These are phyloP conservation scores for Scomber japonicus DNA, from an alignment of 2,113 vertebrate genomes.

Conservation along the genomic window DNA sequence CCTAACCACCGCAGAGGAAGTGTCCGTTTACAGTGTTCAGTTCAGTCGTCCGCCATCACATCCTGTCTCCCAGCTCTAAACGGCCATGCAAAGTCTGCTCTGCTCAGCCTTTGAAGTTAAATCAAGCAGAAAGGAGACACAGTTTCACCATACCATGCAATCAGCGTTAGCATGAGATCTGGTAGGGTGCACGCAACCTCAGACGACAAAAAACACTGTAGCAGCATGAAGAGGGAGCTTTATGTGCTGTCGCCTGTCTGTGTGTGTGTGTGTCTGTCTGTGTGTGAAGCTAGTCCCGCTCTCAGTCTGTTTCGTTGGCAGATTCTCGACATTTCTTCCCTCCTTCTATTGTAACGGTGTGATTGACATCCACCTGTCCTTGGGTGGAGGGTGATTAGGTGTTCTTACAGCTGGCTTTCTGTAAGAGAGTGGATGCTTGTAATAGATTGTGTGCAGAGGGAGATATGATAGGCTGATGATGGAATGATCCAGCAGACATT, in stretches of 20 bases:
- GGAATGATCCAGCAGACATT: conserved; percentile 66
- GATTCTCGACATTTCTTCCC: neutral
- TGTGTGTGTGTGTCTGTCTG: no score
- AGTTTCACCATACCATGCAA: conserved; percentile 59
- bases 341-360: conserved; percentile 4
- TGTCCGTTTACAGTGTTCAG: conserved; percentile 75
- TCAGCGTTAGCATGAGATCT: conserved; percentile 56
- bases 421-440: conserved; percentile 53
- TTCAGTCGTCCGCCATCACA: conserved; percentile 74
- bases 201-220: conserved; percentile 37
- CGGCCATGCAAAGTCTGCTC: conserved; percentile 46
- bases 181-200: conserved; percentile 37
- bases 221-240: conserved; percentile 15
- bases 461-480: conserved; percentile 71
- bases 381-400: conserved; percentile 54
- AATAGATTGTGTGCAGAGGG: conserved; percentile 58
- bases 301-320: neutral
- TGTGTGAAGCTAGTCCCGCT: neutral
- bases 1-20: conserved; percentile 76
- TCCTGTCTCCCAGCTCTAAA: conserved; percentile 72
- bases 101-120: conserved; percentile 68
- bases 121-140: conserved; percentile 73
- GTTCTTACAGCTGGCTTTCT: conserved; percentile 59
- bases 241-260: conserved; percentile 4
- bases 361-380: conserved; percentile 70